Evolutionary conservation across 92 coral and sea anemone genomes (phyloP).

Genomic region (Epizoanthus ramosus): DNA sequence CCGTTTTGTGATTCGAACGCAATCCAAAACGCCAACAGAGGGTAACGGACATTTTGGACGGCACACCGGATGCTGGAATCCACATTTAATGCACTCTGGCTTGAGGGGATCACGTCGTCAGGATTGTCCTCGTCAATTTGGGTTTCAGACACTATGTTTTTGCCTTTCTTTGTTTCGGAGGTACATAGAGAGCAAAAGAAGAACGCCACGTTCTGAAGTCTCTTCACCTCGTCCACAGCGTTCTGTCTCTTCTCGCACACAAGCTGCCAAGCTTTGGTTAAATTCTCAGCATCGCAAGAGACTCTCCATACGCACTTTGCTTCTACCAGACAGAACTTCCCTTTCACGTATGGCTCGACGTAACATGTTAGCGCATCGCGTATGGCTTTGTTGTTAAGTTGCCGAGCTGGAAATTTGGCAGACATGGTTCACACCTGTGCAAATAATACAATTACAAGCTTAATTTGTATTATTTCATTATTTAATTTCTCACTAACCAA

Average conservation of each 20-base stretch:
- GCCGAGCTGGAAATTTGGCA: not conserved
- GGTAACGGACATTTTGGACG: conserved; percentile 15
- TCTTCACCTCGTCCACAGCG: conserved; percentile 3
- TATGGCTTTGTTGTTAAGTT: not conserved
- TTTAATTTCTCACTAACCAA: too few species aligned
- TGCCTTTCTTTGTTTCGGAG: not conserved
- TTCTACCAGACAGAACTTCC: not conserved
- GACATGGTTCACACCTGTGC: not conserved
- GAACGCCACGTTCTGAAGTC: conserved; percentile 15
- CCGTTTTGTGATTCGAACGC: conserved; percentile 43
- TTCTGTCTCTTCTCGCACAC: conserved; percentile 28
- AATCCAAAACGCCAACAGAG: conserved; percentile 29
- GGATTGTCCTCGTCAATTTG: conserved; percentile 1
- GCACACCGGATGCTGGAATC: not conserved
- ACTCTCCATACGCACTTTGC: conserved; percentile 10
- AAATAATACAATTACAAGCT: too few species aligned
- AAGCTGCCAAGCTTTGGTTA: conserved; percentile 9
- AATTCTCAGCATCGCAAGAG: not conserved
- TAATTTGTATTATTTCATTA: too few species aligned
- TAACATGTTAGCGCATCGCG: not conserved
- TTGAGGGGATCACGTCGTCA: not conserved
- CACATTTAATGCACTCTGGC: not conserved
- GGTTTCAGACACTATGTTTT: not conserved
- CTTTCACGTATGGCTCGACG: not conserved
- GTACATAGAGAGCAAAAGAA: conserved; percentile 25